Base-by-base conservation (phyloP, 2,888 invertebrate species). In the Drosophila engyochracea region DNA sequence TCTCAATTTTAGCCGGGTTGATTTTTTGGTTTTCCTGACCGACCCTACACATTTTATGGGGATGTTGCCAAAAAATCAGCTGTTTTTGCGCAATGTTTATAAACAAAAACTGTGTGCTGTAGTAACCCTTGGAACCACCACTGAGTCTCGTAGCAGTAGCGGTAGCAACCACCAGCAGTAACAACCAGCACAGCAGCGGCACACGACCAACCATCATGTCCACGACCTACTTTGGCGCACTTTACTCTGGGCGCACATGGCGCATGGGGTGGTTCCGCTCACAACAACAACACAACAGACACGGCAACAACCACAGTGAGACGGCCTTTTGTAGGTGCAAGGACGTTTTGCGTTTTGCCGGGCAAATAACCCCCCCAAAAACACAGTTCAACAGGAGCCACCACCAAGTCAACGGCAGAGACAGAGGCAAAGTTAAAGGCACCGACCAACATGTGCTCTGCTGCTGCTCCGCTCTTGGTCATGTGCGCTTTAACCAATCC, bases 211-310 rank as follows among this genome's bases (percentile, higher is more conserved):
- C 30, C 58, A 58, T 44, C 58, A 58, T 41, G 67, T 78, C 76
- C 80, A 77, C 89, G 90, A 90, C 89, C 87, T 87, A 90, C 76
- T 79, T 89, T 90, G 90, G 89, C 90, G 86, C 86, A 88, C 76
- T 57, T 85, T 80, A 52, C 87, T 82, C 79, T 87, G 85, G 90
- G 85, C 70, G 47, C 80, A 87, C 79, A 83, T 85, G 81, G 86
- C 90, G 88, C 90, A 90, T 85, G 86, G 86, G 88, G 90, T 90
- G 85, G 89, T 86, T 90, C 83, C 87, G 89, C 90, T 89, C 89
- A 88, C 85, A 89, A 81, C 85, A 89, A 81, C 82, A 74, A 81
- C 81, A 54, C 51, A 53, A 47, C 41, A 44, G 25, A 47, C 16
- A 25, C 47, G 25, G 41, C 58, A 58, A 30, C 41, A 58, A 41